A percentile compares a stretch with the other conserved stretches of the same genome.
Evolutionary conservation across 2,113 vertebrate genomes (phyloP).

Genomic region (Petrocephalus zakoni): DNA sequence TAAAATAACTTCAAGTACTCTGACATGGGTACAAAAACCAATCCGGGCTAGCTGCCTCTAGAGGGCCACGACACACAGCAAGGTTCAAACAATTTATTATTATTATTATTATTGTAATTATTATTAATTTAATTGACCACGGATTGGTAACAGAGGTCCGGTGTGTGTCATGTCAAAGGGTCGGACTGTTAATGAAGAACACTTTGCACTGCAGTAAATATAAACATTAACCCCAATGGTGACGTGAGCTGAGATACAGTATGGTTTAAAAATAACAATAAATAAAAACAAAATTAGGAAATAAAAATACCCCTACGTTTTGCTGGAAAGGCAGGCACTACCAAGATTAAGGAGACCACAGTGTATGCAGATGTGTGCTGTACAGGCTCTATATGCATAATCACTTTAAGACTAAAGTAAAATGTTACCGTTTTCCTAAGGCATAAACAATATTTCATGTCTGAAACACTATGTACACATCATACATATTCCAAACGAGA

Average conservation of each 20-base stretch:
- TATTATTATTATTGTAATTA: slow-evolving; percentile 10
- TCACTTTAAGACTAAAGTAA: slow-evolving; percentile 96
- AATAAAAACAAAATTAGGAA: slow-evolving; percentile 72
- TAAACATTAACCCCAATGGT: slow-evolving; percentile 63
- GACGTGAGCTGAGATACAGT: slow-evolving; percentile 76
- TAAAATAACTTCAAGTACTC: slow-evolving; percentile 99
- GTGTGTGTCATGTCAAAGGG: slow-evolving; percentile 86
- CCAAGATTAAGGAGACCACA: slow-evolving; percentile 99
- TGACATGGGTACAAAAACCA: slow-evolving; percentile 98
- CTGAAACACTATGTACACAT: slow-evolving; percentile 99
- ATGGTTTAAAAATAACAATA: slow-evolving; percentile 85
- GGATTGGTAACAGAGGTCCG: slow-evolving; percentile 53
- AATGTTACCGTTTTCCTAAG: slow-evolving; percentile 98
- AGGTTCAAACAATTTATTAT: slow-evolving; percentile 92
- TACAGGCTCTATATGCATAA: slow-evolving; percentile 86
- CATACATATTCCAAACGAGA: slow-evolving; percentile 98
- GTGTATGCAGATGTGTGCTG: slow-evolving; percentile 99
- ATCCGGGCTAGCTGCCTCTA: slow-evolving; percentile 88
- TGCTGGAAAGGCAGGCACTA: slow-evolving; percentile 99
- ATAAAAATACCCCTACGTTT: slow-evolving; percentile 92
- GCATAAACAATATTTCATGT: slow-evolving; percentile 97
- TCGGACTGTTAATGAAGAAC: slow-evolving; percentile 71
- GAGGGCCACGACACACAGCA: slow-evolving; percentile 93
- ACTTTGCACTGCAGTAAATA: slow-evolving; percentile 70
- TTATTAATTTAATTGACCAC: not conserved